Conservation (phyloP, 2,888 invertebrate species). For the Heterodera filipjevi region DNA sequence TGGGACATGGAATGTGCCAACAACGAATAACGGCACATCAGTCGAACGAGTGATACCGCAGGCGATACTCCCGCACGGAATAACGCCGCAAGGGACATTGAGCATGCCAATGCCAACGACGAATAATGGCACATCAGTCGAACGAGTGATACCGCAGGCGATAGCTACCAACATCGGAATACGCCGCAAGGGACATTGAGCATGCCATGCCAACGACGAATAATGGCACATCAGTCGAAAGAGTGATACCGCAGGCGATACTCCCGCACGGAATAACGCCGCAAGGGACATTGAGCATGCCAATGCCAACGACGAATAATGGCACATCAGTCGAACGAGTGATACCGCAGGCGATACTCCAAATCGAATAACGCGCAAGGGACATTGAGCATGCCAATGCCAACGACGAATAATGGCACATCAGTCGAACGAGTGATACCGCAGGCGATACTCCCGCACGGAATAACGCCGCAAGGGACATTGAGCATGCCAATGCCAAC, state of each 20-base stretch:
- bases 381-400: neutral
- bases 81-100: neutral
- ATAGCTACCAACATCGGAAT: too few relatives aligned
- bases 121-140: too few relatives aligned
- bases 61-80: too few relatives aligned
- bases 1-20: neutral
- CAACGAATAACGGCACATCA: too few relatives aligned
- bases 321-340: neutral
- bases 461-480: neutral
- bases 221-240: neutral
- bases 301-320: neutral
- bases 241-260: neutral
- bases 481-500: neutral
- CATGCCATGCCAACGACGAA: too few relatives aligned
- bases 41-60: too few relatives aligned
- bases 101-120: neutral
- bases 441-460: neutral
- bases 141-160: too few relatives aligned
- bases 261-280: too few relatives aligned
- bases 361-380: neutral
- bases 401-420: neutral
- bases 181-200: too few relatives aligned
- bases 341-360: neutral
- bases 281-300: neutral
- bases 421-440: neutral